These are phyloP conservation scores for Chitala chitala DNA, from an alignment of 2,113 vertebrate genomes.

Conservation along the genomic window DNA sequence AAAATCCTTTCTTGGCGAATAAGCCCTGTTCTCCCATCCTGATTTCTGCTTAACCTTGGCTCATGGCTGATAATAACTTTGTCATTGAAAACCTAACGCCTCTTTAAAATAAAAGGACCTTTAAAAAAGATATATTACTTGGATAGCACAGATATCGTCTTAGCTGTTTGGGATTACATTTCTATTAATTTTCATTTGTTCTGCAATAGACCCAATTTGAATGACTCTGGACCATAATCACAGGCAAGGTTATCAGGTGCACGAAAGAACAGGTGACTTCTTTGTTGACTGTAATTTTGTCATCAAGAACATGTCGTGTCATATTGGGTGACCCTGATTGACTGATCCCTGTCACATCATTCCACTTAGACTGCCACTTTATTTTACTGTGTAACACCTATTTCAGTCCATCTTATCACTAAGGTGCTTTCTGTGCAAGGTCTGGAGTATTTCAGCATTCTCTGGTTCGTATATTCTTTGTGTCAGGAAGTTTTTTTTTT, in stretches of 20 bases:
- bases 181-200: slow-evolving; percentile 66
- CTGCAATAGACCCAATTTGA: slow-evolving; percentile 53
- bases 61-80: slow-evolving; percentile 62
- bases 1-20: slow-evolving; percentile 49
- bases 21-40: slow-evolving; percentile 57
- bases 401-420: background rate
- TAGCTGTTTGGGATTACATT: slow-evolving; percentile 56
- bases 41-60: slow-evolving; percentile 66
- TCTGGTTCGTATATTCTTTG: no score
- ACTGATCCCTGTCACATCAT: background rate
- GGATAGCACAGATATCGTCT: slow-evolving; percentile 51
- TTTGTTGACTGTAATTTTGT: slow-evolving; percentile 32
- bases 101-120: slow-evolving; percentile 53
- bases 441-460: background rate
- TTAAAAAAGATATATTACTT: slow-evolving; percentile 61
- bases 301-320: slow-evolving; percentile 20
- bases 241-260: slow-evolving; percentile 54
- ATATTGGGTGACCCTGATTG: background rate
- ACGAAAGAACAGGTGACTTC: slow-evolving; percentile 41
- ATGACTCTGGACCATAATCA: slow-evolving; percentile 58
- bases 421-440: background rate
- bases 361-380: background rate
- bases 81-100: slow-evolving; percentile 57
- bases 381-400: no score
- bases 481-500: background rate